Evolutionary conservation across 2,888 invertebrate genomes (phyloP).

Genomic region (Lepidocyrtoides sp.): DNA sequence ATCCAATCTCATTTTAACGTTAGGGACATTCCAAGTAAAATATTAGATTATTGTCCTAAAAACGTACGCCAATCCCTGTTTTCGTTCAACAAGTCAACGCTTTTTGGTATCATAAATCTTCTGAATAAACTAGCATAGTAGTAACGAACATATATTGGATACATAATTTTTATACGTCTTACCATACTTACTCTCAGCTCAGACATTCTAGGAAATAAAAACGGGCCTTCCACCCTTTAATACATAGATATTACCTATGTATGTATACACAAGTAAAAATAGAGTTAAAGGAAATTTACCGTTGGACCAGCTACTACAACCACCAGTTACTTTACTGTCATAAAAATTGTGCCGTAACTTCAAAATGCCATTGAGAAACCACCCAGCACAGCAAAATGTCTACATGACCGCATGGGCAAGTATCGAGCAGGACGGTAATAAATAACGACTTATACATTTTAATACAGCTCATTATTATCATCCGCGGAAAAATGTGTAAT

Average conservation of each 20-base stretch:
- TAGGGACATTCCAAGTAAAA: neutral
- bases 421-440: neutral
- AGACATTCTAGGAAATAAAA: too few relatives aligned
- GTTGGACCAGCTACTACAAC: neutral
- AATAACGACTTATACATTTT: neutral
- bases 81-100: neutral
- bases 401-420: too few relatives aligned
- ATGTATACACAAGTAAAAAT: too few relatives aligned
- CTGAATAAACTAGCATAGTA: too few relatives aligned
- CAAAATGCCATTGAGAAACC: neutral
- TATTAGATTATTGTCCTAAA: neutral
- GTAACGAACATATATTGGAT: too few relatives aligned
- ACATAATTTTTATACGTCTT: too few relatives aligned
- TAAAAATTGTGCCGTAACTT: neutral
- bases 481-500: slow-evolving; percentile 32
- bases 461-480: slow-evolving; percentile 27
- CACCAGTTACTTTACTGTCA: neutral
- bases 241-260: too few relatives aligned
- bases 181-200: too few relatives aligned
- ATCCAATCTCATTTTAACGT: too few relatives aligned
- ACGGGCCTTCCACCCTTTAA: too few relatives aligned
- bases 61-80: neutral
- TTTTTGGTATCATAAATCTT: too few relatives aligned
- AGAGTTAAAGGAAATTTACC: neutral
- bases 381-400: neutral